phyloP scores from a whole-genome alignment of 1,140 invertebrate species.

The Copidosoma floridanum region DNA sequence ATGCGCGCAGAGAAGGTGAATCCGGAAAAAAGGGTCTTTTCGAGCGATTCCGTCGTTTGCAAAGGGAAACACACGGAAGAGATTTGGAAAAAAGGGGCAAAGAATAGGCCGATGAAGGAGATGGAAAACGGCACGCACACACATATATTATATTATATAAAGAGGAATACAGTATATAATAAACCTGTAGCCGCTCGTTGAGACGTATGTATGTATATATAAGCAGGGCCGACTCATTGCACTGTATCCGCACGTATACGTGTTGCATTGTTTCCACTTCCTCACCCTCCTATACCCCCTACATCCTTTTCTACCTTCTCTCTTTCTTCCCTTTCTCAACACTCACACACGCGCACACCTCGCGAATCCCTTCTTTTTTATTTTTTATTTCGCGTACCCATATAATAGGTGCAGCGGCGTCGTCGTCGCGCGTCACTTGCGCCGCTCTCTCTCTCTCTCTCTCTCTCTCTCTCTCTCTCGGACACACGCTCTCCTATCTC shows the following conservation, averaged over 20 bases:
- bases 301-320: background rate
- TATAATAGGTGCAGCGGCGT: too few species aligned
- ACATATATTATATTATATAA: too few species aligned
- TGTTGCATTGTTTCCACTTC: constrained; percentile 36
- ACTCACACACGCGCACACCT: background rate
- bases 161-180: too few species aligned
- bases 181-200: too few species aligned
- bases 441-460: background rate
- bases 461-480: background rate
- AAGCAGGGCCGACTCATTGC: background rate
- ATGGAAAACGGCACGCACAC: too few species aligned
- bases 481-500: constrained; percentile 1
- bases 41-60: too few species aligned
- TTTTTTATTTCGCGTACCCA: constrained; percentile 7
- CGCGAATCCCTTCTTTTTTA: background rate
- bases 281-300: constrained; percentile 24
- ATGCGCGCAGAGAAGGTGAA: too few species aligned
- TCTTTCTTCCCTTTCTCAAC: background rate
- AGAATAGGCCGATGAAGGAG: too few species aligned
- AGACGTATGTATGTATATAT: background rate
- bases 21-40: too few species aligned
- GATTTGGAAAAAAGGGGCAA: too few species aligned
- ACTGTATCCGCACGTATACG: background rate
- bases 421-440: too few species aligned
- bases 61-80: too few species aligned